Percentiles rank a stretch among this genome's conserved stretches.
These are phyloP conservation scores for Phengaris arion DNA, from an alignment of 2,888 invertebrate species.

Conservation along the genomic window DNA sequence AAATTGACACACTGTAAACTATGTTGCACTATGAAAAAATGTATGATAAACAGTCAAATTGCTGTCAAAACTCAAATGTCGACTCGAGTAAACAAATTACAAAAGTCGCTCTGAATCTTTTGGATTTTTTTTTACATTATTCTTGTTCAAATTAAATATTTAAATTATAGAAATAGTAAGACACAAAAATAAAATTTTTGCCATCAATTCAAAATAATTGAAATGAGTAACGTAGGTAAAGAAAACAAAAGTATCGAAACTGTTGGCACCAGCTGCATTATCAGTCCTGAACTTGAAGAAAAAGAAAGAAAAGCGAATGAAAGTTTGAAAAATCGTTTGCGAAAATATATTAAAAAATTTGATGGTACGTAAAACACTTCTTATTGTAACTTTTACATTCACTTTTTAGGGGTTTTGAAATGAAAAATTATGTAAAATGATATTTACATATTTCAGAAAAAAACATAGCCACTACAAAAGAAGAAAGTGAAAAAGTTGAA, in stretches of 20 bases:
- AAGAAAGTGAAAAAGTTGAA: conserved; percentile 72
- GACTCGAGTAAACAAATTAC: no score
- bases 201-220: background rate
- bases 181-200: no score
- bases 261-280: conserved; percentile 41
- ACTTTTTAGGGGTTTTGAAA: background rate
- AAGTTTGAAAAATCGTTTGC: conserved; percentile 70
- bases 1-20: no score
- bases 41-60: no score
- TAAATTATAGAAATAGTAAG: no score
- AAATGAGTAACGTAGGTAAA: conserved; percentile 45
- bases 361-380: conserved; percentile 54
- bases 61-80: no score
- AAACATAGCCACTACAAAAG: conserved; percentile 61
- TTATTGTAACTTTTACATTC: background rate
- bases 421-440: background rate
- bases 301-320: conserved; percentile 55
- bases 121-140: no score
- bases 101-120: no score
- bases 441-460: conserved; percentile 50
- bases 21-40: no score
- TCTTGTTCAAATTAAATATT: no score
- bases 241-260: conserved; percentile 47
- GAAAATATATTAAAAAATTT: conserved; percentile 72
- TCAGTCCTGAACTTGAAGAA: conserved; percentile 39